Conservation (phyloP, 2,113 vertebrate species). For the Riparia riparia region DNA sequence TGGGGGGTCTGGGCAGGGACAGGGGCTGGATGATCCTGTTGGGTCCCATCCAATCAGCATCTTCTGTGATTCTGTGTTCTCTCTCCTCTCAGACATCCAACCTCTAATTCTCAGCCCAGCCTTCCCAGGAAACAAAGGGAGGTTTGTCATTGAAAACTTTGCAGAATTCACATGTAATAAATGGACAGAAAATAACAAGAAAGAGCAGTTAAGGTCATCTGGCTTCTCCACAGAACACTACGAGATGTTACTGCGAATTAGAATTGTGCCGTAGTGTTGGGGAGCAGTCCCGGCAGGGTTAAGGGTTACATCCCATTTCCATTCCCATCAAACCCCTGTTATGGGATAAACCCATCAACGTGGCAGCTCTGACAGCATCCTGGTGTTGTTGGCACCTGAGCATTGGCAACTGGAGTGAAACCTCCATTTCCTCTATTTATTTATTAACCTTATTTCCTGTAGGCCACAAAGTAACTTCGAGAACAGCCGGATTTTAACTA, state of each 20-base stretch:
- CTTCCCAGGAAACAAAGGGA: not conserved
- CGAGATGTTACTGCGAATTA: not conserved
- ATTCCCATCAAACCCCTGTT: not conserved
- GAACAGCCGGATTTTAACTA: not conserved
- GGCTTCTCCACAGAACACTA: not conserved
- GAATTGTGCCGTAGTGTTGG: accelerated
- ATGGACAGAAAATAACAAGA: not conserved
- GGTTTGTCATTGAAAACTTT: not conserved
- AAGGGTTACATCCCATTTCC: not conserved
- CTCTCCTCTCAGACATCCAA: not conserved
- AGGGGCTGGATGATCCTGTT: accelerated
- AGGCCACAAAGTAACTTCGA: not conserved
- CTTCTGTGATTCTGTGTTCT: not conserved
- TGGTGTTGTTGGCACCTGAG: not conserved
- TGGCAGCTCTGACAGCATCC: not conserved
- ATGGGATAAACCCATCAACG: not conserved
- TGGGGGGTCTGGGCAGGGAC: not conserved
- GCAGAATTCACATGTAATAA: not conserved
- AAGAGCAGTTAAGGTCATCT: not conserved
- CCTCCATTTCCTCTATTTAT: not conserved
- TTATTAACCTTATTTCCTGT: not conserved
- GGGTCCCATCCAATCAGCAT: not conserved
- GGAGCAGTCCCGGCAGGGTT: not conserved
- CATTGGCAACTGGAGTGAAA: not conserved
- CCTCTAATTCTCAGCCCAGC: not conserved